phyloP scores from a whole-genome alignment of 2,888 invertebrate genomes.

The Macroteleia sp. region DNA sequence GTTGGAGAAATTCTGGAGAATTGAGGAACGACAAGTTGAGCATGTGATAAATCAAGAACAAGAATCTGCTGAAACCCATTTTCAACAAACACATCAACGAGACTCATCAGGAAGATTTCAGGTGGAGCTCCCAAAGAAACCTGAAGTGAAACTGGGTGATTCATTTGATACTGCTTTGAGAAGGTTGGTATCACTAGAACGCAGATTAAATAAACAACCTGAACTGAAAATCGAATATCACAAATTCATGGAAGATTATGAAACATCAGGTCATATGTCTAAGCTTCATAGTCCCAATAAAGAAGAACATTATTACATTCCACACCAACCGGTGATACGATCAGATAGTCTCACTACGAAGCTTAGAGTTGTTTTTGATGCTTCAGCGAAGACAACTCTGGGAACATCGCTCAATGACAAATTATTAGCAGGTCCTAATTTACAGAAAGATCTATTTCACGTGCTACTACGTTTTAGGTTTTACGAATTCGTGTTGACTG shows the following conservation, averaged over 20 bases:
- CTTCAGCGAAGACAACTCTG: neutral
- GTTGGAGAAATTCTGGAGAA: neutral
- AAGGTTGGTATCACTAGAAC: slow-evolving; percentile 34
- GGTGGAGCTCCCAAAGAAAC: slow-evolving; percentile 40
- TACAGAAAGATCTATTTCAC: slow-evolving; percentile 14
- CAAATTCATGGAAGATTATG: slow-evolving; percentile 51
- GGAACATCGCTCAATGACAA: slow-evolving; percentile 18
- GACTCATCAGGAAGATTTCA: slow-evolving; percentile 28
- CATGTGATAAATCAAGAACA: no score
- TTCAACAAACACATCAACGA: neutral
- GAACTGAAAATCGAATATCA: slow-evolving; percentile 20
- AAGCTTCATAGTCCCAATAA: neutral
- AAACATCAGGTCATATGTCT: slow-evolving; percentile 38
- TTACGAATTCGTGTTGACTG: neutral
- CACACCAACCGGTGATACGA: slow-evolving; percentile 13
- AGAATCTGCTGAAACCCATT: no score
- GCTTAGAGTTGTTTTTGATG: slow-evolving; percentile 6
- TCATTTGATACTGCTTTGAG: slow-evolving; percentile 21
- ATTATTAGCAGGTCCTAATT: slow-evolving; percentile 5
- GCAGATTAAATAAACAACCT: slow-evolving; percentile 18
- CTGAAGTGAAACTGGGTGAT: slow-evolving; percentile 29
- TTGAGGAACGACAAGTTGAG: neutral
- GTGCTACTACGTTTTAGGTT: neutral
- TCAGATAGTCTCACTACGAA: slow-evolving; percentile 11
- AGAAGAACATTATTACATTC: slow-evolving; percentile 11